Conservation (phyloP, 2,797 vertebrate genomes). For the Gallirallus australis region DNA sequence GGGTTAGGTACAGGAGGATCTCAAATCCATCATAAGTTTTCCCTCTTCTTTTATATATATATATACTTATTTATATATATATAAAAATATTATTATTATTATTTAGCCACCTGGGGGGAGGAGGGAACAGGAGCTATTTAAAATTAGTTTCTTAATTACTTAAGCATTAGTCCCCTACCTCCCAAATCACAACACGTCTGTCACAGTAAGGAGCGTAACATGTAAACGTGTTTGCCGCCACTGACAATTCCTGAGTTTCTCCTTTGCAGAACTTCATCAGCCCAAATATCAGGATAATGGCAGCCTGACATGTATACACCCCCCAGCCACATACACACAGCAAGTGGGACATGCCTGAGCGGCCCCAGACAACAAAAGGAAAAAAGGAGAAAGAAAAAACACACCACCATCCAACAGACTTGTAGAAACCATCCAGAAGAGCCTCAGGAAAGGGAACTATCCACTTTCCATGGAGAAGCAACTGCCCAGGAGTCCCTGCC, state of each 20-base stretch:
- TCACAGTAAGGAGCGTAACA: constrained; percentile 41
- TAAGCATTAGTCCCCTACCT: constrained; percentile 22
- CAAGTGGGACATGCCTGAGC: constrained; percentile 9
- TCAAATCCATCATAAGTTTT: constrained; percentile 19
- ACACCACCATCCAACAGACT: background rate
- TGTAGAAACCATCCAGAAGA: background rate
- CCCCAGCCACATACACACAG: background rate
- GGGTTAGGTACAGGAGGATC: constrained; percentile 5
- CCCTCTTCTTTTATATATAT: constrained; percentile 12
- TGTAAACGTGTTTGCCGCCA: background rate
- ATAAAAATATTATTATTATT: constrained; percentile 40
- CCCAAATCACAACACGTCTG: background rate
- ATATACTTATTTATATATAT: background rate
- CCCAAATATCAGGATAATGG: constrained; percentile 17
- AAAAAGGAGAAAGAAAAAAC: fast-evolving
- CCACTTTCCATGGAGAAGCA: constrained; percentile 7
- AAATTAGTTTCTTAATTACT: constrained; percentile 37
- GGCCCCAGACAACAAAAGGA: background rate
- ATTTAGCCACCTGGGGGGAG: constrained; percentile 1
- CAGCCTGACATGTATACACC: background rate
- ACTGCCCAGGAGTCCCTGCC: constrained; percentile 27
- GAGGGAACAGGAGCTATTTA: background rate
- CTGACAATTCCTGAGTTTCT: constrained; percentile 33
- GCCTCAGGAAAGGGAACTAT: constrained; percentile 9
- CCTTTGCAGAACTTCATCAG: constrained; percentile 25